Base-by-base conservation (phyloP, 2,113 vertebrate species). In the Corythornis vintsioides region DNA sequence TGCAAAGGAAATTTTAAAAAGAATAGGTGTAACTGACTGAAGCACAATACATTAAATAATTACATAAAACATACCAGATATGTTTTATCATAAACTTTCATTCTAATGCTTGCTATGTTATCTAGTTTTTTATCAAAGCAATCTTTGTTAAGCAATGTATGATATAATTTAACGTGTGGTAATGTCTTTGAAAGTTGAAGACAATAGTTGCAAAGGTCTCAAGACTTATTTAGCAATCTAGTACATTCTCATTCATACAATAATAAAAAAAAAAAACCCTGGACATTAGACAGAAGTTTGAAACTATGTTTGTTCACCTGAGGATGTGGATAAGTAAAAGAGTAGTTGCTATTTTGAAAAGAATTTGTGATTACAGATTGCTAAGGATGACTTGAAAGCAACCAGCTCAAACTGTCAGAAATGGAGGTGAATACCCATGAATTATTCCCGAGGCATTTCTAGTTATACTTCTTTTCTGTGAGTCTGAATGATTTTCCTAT, bases 381-480 rank as follows among this genome's bases (percentile, higher is more conserved):
- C 75, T 89, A 83, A 89, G 48, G 33, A 38, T 88, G 67, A 59
- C 82, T 89, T 91, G 59, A 94, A 95, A 89, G 71, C 38, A 92
- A 47, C 19, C 50, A 55, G 33, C 50, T 71, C 7, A 11, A 66
- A 94, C 71, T 85, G 22, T 80, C 55, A 89, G 67, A 92, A 93
- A 70, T 35, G 66, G 75, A 63, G 64, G 52, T 59, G 79, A 83
- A 77, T 11, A 17, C 52, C 75, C 71, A 55, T 35, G 31, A 73
- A 80, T 59, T 85, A 66, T 70, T 85, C 71, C 38, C 50, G 42
- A 53, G 38, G 56, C 25, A 55, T 57, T 40, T 82, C 64, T 13
- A 61, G 28, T 15, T 72, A 9, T n/a, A 65, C 14, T 4, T 84
- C 35, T 83, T 83, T 73, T 84, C 59, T 76, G 16, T 38, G 88